A percentile compares a stretch with the other conserved stretches of the same genome.
Conservation (phyloP, 2,797 vertebrate species). For the Apogon talboti region DNA sequence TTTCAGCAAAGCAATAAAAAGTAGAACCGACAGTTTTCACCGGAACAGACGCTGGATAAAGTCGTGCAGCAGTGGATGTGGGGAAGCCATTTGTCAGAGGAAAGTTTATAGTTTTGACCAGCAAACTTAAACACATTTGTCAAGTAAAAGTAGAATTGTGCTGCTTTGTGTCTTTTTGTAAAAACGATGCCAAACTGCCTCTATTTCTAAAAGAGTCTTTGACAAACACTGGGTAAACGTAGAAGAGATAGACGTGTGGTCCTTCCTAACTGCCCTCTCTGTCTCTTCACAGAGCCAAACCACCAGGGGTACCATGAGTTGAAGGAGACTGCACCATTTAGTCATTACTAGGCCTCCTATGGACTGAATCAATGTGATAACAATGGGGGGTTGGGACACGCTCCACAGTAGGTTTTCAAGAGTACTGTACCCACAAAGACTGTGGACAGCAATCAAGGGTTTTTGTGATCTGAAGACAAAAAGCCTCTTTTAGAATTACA, state of each 20-base stretch:
- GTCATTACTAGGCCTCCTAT: conserved; percentile 81
- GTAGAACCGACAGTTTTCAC: too few relatives aligned
- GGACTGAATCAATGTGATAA: conserved; percentile 78
- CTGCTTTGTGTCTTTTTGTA: conserved; percentile 2
- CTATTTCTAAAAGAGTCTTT: conserved; percentile 72
- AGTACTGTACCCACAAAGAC: conserved; percentile 43
- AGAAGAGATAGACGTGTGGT: conserved; percentile 66
- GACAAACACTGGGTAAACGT: conserved; percentile 38
- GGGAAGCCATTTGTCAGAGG: conserved; percentile 24
- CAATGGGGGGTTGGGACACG: conserved; percentile 25
- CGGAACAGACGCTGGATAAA: too few relatives aligned
- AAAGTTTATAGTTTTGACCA: conserved; percentile 4
- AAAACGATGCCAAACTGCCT: conserved; percentile 23
- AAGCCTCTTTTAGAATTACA: conserved; percentile 69
- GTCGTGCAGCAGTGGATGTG: too few relatives aligned
- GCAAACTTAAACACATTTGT: conserved; percentile 13
- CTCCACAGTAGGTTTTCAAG: conserved; percentile 32
- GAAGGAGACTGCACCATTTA: conserved; percentile 87
- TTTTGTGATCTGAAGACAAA: conserved; percentile 34
- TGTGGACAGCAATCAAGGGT: conserved; percentile 38
- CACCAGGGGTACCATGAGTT: conserved; percentile 89
- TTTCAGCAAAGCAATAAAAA: too few relatives aligned
- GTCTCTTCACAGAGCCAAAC: conserved; percentile 88
- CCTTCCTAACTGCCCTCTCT: conserved; percentile 84
- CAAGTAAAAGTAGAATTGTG: background rate